Evolutionary conservation across 2,797 vertebrate genomes (phyloP).

Genomic region (Channallabes apus): DNA sequence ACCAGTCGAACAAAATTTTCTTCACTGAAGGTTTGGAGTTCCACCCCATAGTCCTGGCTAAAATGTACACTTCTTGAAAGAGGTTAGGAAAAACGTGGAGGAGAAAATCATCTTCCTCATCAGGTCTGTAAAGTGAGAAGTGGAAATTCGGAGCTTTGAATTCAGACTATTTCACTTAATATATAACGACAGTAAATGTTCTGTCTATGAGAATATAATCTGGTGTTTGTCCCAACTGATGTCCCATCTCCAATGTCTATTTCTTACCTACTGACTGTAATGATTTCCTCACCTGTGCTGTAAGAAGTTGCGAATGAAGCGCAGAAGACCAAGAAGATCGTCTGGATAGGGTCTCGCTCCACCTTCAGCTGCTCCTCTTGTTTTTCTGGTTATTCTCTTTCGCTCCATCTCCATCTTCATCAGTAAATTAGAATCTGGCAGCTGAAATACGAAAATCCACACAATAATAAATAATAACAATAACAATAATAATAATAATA

Average conservation of each 20-base stretch:
- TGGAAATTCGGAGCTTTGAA: no score
- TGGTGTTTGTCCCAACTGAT: not conserved
- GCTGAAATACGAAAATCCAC: not conserved
- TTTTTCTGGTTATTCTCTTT: not conserved
- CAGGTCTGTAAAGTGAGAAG: not conserved
- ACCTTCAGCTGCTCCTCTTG: no score
- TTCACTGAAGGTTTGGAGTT: not conserved
- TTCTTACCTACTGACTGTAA: not conserved
- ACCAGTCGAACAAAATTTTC: not conserved
- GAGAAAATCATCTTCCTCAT: not conserved
- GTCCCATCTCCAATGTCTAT: not conserved
- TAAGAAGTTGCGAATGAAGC: not conserved
- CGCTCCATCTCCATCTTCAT: not conserved
- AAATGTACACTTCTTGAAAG: not conserved
- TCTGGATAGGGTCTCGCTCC: not conserved
- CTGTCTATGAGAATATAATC: not conserved
- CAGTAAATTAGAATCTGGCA: not conserved
- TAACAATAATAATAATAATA: no score
- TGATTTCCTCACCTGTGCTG: constrained; percentile 3
- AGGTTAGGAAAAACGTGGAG: not conserved
- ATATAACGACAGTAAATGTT: not conserved
- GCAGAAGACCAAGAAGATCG: not conserved
- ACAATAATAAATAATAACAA: no score
- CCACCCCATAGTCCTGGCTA: not conserved
- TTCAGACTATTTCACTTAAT: not conserved